Conservation (phyloP, 2,888 invertebrate genomes). For the Chirona hameri region DNA sequence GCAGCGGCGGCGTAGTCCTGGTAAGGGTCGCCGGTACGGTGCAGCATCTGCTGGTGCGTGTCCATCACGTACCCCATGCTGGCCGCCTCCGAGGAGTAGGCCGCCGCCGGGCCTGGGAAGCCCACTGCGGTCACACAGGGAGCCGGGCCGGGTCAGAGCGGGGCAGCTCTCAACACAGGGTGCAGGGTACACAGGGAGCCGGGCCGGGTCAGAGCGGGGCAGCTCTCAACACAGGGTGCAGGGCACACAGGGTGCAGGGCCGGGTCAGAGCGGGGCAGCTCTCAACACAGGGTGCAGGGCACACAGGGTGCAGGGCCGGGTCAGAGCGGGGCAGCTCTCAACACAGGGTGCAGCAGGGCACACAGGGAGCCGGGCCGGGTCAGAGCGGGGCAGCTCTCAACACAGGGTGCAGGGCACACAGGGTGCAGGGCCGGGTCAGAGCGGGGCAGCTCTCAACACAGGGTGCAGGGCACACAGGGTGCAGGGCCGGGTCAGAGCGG, state of each 20-base stretch:
- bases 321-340: too few relatives aligned
- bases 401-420: not conserved
- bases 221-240: not conserved
- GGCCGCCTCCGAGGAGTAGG: slow-evolving; percentile 89
- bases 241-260: not conserved
- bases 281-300: too few relatives aligned
- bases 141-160: slow-evolving; percentile 23
- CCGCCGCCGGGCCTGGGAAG: slow-evolving; percentile 90
- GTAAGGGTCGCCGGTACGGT: slow-evolving; percentile 80
- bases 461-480: not conserved
- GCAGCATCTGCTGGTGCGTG: slow-evolving; percentile 67
- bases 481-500: slow-evolving; percentile 26
- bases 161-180: not conserved
- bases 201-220: not conserved
- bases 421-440: slow-evolving; percentile 25
- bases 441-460: not conserved
- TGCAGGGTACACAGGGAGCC: slow-evolving; percentile 10
- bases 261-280: not conserved
- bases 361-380: slow-evolving; percentile 25
- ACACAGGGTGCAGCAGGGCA: too few relatives aligned
- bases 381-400: not conserved
- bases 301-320: not conserved
- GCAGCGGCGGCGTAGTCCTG: slow-evolving; percentile 93
- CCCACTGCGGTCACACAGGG: slow-evolving; percentile 53
- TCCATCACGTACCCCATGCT: slow-evolving; percentile 96